phyloP scores from a whole-genome alignment of 2,797 vertebrate genomes.

The Squalus acanthias region DNA sequence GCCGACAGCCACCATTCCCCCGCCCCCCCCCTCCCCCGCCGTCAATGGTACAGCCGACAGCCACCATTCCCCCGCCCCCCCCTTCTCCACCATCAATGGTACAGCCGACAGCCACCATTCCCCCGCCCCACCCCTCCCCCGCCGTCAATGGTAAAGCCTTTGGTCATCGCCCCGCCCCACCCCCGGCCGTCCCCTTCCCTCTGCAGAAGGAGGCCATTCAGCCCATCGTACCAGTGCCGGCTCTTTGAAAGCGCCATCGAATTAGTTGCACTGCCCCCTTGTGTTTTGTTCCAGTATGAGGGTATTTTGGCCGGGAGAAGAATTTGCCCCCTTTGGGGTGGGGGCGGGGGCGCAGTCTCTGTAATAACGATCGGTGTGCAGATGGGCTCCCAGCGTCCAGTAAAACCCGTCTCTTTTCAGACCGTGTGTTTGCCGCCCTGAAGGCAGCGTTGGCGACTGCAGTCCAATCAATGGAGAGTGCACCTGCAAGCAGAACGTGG shows the following conservation, averaged over 20 bases:
- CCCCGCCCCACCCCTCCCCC: too few species aligned
- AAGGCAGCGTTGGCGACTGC: slow-evolving; percentile 69
- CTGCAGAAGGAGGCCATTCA: neutral
- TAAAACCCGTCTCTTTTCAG: slow-evolving; percentile 50
- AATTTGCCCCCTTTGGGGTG: neutral
- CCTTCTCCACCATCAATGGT: too few species aligned
- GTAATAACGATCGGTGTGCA: neutral
- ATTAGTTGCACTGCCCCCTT: neutral
- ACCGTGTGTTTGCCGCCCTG: slow-evolving; percentile 65
- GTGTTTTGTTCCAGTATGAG: neutral
- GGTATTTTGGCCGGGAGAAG: neutral
- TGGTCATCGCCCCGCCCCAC: too few species aligned
- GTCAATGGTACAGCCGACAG: too few species aligned
- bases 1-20: too few species aligned
- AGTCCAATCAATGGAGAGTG: slow-evolving; percentile 72
- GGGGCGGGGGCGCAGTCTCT: neutral
- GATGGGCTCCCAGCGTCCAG: neutral
- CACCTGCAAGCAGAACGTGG: slow-evolving; percentile 73
- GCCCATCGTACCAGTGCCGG: neutral
- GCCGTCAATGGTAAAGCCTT: neutral
- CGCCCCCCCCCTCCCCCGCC: neutral
- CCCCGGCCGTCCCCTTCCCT: neutral
- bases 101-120: too few species aligned
- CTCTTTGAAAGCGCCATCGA: neutral
- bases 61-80: neutral